Conservation (phyloP, 2,888 invertebrate genomes). For the Eretmocerus hayati region DNA sequence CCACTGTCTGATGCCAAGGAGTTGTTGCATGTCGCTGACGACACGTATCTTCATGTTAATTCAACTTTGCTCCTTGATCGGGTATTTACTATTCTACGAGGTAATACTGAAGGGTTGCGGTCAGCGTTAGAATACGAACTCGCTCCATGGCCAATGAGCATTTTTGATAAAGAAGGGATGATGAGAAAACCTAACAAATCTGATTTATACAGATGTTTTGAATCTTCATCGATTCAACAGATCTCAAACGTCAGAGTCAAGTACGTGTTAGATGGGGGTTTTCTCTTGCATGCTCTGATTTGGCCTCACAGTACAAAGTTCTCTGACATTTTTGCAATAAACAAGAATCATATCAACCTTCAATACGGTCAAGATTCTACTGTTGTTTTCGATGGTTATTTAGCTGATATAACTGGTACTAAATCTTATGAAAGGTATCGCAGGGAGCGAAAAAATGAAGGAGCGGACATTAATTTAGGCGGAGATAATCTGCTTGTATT, state of each 20-base stretch:
- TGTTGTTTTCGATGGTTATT: slow-evolving; percentile 27
- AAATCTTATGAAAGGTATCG: slow-evolving; percentile 25
- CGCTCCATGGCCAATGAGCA: slow-evolving; percentile 23
- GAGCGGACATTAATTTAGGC: slow-evolving; percentile 20
- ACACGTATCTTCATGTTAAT: slow-evolving; percentile 18
- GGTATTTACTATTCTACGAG: slow-evolving; percentile 24
- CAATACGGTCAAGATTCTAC: slow-evolving; percentile 7
- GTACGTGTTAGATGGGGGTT: slow-evolving; percentile 24
- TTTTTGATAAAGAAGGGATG: slow-evolving; percentile 23
- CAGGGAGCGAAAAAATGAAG: slow-evolving; percentile 15
- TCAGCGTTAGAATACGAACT: slow-evolving; percentile 24
- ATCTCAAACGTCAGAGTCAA: background rate
- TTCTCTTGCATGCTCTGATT: slow-evolving; percentile 16
- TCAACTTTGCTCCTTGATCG: slow-evolving; percentile 27
- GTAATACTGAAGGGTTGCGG: slow-evolving; percentile 20
- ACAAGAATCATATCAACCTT: slow-evolving; percentile 3
- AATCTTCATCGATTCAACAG: background rate
- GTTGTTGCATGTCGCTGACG: slow-evolving; percentile 6
- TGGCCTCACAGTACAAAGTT: slow-evolving; percentile 19
- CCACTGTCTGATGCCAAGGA: slow-evolving; percentile 7
- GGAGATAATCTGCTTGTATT: slow-evolving; percentile 19
- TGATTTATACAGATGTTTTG: slow-evolving; percentile 14
- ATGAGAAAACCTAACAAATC: slow-evolving; percentile 24
- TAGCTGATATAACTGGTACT: slow-evolving; percentile 16
- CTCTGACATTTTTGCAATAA: slow-evolving; percentile 11